Conservation (phyloP, 2,797 vertebrate genomes). For the Propithecus deckenii region DNA sequence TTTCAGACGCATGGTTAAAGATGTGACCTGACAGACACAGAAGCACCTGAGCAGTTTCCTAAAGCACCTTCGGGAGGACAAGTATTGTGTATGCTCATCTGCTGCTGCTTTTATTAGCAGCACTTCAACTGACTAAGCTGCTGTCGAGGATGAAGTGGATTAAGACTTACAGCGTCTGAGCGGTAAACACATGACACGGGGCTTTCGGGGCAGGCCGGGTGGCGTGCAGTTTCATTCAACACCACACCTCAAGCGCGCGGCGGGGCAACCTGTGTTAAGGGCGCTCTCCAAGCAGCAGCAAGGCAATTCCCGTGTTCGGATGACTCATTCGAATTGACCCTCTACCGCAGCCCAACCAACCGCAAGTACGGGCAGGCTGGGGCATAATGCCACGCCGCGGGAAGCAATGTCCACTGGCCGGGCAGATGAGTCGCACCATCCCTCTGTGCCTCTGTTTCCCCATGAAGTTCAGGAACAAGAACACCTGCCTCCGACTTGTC, state of each 20-base stretch:
- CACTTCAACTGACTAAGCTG: constrained; percentile 33
- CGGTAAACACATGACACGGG: not conserved
- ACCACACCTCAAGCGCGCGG: constrained; percentile 50
- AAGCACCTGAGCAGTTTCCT: not conserved
- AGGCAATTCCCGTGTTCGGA: not conserved
- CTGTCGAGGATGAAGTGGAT: constrained; percentile 21
- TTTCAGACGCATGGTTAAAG: not conserved
- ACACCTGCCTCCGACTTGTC: not conserved
- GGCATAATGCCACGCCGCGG: not conserved
- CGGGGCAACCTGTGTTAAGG: not conserved
- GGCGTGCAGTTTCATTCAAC: not conserved
- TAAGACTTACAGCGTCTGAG: not conserved
- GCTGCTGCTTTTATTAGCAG: constrained; percentile 44
- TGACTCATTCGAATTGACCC: constrained; percentile 6
- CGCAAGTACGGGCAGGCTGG: not conserved
- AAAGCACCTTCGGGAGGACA: not conserved
- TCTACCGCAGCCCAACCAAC: not conserved
- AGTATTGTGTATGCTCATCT: not conserved
- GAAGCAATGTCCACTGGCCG: not conserved
- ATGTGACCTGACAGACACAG: not conserved
- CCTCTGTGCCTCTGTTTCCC: not conserved
- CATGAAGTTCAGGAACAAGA: not conserved
- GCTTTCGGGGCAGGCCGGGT: not conserved
- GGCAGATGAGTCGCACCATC: not conserved
- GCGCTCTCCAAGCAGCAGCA: not conserved